A percentile compares a stretch with the other conserved stretches of the same genome.
phyloP scores from a whole-genome alignment of 2,113 vertebrate species.

The Syngnathoides biaculeatus region DNA sequence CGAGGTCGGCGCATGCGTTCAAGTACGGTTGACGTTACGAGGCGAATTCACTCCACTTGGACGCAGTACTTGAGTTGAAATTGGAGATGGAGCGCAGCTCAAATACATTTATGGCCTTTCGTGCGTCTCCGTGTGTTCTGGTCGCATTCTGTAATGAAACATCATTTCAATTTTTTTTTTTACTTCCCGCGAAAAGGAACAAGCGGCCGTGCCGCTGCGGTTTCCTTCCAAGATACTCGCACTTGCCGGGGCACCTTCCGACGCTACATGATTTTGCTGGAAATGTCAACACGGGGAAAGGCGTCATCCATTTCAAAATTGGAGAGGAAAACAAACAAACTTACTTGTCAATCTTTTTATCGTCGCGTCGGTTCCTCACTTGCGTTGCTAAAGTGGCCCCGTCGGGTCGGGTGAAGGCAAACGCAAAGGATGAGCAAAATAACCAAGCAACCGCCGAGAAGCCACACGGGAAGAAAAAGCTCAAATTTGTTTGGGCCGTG shows the following conservation, averaged over 20 bases:
- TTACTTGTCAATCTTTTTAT: constrained; percentile 47
- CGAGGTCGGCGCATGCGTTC: neutral
- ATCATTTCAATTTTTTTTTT: constrained; percentile 7
- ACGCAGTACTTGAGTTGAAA: constrained; percentile 5
- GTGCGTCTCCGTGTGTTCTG: constrained; percentile 36
- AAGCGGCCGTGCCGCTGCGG: no score
- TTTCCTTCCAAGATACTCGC: no score
- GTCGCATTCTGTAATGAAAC: constrained; percentile 39
- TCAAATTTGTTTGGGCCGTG: constrained; percentile 51
- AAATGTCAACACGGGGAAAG: neutral
- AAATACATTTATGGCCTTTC: constrained; percentile 54
- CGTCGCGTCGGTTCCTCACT: constrained; percentile 18
- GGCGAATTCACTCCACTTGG: neutral
- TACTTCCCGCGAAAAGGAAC: neutral
- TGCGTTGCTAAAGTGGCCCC: constrained; percentile 1
- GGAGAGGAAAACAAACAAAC: constrained; percentile 3
- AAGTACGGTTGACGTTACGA: neutral
- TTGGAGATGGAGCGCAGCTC: constrained; percentile 51
- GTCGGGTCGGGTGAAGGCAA: neutral
- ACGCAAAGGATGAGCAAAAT: neutral
- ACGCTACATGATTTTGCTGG: neutral
- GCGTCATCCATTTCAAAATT: neutral
- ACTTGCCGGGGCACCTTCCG: neutral
- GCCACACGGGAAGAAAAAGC: constrained; percentile 16
- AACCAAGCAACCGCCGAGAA: constrained; percentile 21